A percentile compares a stretch with the other conserved stretches of the same genome.
Conservation (phyloP, 2,888 invertebrate species). For the Lydus trimaculatus region DNA sequence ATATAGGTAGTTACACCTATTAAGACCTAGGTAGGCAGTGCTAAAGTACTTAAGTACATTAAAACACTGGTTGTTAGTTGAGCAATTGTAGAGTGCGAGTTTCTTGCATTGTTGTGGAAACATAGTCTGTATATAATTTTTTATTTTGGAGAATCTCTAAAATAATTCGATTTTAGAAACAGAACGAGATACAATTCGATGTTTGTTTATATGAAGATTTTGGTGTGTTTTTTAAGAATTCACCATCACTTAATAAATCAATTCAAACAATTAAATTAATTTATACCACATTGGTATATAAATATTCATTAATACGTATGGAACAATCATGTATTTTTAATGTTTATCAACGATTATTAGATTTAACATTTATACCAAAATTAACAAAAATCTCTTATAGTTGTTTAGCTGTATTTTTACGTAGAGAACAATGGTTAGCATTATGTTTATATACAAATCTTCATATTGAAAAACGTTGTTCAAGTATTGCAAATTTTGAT, state of each 20-base stretch:
- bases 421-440: constrained; percentile 1
- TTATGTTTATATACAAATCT: not conserved
- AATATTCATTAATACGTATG: constrained; percentile 2
- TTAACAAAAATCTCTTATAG: not conserved
- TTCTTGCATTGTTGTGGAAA: too few species aligned
- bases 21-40: too few species aligned
- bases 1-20: too few species aligned
- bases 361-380: constrained; percentile 1
- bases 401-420: not conserved
- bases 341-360: not conserved
- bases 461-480: not conserved
- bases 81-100: too few species aligned
- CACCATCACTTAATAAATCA: not conserved
- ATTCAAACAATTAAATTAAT: not conserved
- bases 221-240: not conserved
- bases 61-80: too few species aligned
- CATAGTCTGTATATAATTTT: too few species aligned
- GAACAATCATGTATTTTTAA: not conserved
- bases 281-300: not conserved
- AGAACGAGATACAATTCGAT: constrained; percentile 1
- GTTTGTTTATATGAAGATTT: not conserved
- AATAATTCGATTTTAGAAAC: not conserved
- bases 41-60: too few species aligned
- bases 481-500: not conserved
- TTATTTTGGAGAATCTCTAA: too few species aligned